phyloP scores from a whole-genome alignment of 2,113 vertebrate species.

The Psilopsiagon aymara region DNA sequence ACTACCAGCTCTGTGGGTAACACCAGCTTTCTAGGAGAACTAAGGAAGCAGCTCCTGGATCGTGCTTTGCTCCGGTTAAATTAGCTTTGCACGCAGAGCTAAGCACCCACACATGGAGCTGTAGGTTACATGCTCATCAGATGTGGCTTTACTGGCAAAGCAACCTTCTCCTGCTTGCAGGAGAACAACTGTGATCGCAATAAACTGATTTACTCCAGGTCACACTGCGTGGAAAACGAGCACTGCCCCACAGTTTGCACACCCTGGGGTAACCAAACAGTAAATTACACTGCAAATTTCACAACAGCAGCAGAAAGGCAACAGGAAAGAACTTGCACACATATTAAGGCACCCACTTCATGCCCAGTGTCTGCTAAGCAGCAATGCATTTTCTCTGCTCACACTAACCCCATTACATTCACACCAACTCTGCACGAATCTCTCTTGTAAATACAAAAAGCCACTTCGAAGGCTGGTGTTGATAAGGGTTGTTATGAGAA shows the following conservation, averaged over 20 bases:
- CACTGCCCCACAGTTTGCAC: not conserved
- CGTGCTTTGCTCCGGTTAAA: not conserved
- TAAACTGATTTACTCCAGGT: not conserved
- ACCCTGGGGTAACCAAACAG: not conserved
- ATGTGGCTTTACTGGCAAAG: not conserved
- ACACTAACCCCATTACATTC: not conserved
- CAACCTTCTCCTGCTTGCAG: not conserved
- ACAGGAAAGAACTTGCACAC: not conserved
- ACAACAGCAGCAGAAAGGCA: rapidly evolving
- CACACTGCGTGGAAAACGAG: not conserved
- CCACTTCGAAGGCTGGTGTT: not conserved
- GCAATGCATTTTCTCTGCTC: rapidly evolving
- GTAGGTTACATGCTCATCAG: not conserved
- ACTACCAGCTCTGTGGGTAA: not conserved
- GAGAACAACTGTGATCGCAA: not conserved
- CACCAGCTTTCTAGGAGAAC: not conserved
- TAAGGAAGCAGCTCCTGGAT: not conserved
- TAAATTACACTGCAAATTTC: not conserved
- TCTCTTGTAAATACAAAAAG: not conserved
- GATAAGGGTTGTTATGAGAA: not conserved
- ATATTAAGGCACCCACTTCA: not conserved
- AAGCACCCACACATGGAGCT: not conserved
- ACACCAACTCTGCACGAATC: not conserved
- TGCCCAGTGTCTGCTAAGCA: not conserved
- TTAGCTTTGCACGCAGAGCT: rapidly evolving